Conservation (phyloP, 1,140 invertebrate genomes). For the Globodera ellingtonae region DNA sequence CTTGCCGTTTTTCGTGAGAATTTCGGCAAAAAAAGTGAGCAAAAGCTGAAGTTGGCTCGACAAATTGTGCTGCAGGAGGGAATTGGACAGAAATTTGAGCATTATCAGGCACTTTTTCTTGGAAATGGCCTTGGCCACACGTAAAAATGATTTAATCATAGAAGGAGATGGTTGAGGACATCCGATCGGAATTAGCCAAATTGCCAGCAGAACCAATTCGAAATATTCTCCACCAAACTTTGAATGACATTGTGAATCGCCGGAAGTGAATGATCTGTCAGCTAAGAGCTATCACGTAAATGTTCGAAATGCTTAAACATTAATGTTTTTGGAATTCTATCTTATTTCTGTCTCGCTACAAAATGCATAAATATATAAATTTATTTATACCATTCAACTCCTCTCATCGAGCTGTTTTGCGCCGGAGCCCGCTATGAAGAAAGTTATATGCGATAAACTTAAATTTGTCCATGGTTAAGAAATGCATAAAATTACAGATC, state of each 20-base stretch:
- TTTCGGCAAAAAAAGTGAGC: conserved; percentile 32
- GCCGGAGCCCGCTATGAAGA: too few species aligned
- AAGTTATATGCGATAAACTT: too few species aligned
- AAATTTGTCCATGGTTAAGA: too few species aligned
- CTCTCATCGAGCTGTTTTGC: too few species aligned
- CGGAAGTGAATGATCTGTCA: conserved; percentile 11
- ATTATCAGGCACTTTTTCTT: conserved; percentile 20
- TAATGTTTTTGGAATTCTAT: too few species aligned
- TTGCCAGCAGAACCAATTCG: conserved; percentile 4
- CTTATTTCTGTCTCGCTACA: too few species aligned
- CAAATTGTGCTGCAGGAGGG: conserved; percentile 31
- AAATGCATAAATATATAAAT: too few species aligned
- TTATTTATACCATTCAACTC: too few species aligned
- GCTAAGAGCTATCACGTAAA: too few species aligned
- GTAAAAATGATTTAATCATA: background rate
- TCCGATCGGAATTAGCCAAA: conserved; percentile 7
- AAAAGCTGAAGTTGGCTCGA: conserved; percentile 18
- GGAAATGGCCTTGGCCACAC: too few species aligned
- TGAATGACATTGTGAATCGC: conserved; percentile 19
- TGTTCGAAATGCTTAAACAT: too few species aligned
- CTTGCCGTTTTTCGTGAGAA: conserved; percentile 21
- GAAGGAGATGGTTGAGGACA: conserved; percentile 11
- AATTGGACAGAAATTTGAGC: conserved; percentile 18
- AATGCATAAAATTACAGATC: too few species aligned
- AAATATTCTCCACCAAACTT: conserved; percentile 2